Evolutionary conservation across 2,888 invertebrate genomes (phyloP), one percentile per base, ranked within the genome.

Genomic region (Scrobipalpa costella): DNA sequence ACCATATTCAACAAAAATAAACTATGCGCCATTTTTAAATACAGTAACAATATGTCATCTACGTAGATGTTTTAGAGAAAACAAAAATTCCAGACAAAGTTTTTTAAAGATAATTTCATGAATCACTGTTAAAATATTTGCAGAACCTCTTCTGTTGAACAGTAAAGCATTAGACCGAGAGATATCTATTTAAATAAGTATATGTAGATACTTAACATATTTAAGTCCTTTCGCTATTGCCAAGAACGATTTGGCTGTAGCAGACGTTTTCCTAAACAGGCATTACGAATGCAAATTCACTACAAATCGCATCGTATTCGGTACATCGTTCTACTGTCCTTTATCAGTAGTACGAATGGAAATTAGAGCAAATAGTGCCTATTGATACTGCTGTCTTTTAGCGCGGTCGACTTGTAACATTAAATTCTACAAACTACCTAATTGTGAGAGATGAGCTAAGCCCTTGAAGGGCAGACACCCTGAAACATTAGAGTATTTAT

Each of bases 251-350:
- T 55, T 55, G 34, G 34, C 55, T 15, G n/a, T 34, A 2, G 55
- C 9, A 15, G 9, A 55, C 55, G 15, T 34, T 34, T 34, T 55
- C 33, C 55, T 7, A 8, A 34, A 5, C 27, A 55, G 55, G 34
- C 55, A 55, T 55, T 55, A 55, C 34, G n/a, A 33, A 55, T 55
- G 55, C 55, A 55, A 55, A 55, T 34, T 27, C 27, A 33, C 55
- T 34, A 55, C 55, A 34, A 55, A 55, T 34, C 15, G 55, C 34
- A 7, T 50, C 17, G 50, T 17, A 50, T 55, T 55, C 33, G 55
- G 27, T 34, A 34, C 55, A 34, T 34, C 55, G 17, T 55, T 34
- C 34, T 15, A 55, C 55, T 34, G 34, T 55, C 34, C 33, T 33
- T 55, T 34, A 55, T 34, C 34, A 34, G 15, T 15, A 15, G 19